Base-by-base conservation (phyloP, 23 tunicate genomes). In the Phallusia fumigata region DNA sequence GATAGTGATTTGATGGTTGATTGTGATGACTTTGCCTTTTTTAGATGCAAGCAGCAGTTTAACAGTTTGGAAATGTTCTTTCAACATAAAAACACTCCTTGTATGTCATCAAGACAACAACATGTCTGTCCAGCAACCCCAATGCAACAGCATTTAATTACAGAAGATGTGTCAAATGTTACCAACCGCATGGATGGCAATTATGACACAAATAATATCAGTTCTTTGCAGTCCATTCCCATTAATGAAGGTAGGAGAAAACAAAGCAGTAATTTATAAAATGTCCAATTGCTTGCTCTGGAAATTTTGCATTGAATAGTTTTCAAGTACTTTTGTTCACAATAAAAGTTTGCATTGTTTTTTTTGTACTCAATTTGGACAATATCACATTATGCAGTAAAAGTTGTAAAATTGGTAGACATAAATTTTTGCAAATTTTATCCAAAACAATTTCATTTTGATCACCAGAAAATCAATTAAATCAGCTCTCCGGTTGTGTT, bases 21-120 rank as follows among this genome's bases (percentile, higher is more conserved):
- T n/a, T n/a, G n/a, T n/a, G n/a, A n/a, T n/a, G n/a, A n/a, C n/a
- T 40, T 40, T 40, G 47, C 47, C 19, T 28, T 69, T 3, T 36
- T 44, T 64, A 83, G 86, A 51, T 83, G 86, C 80, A 83, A 83
- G 51, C 86, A 83, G 36, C 86, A 83, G 36, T 83, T 74, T 35
- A 83, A 31, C 69, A 74, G 74, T n/a, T 50, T 83, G 65, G 36
- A 74, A 21, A 50, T 47, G 36, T 83, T 83, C 34, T 40, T 83
- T 13, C 86, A 83, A 83, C 86, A 83, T 32, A 83, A 83, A 45
- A 75, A 80, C 69, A 34, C 44, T 18, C 79, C 33, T 13, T 83
- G 86, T 75, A 33, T 32, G 30, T 0, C 31, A 1, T 10, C 34
- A 18, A 51, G 77, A 28, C 80, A 77, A 24, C 50, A 31, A 34